These are phyloP conservation scores for Pangasius larnaudii DNA, from an alignment of 2,797 vertebrate genomes.

Conservation along the genomic window DNA sequence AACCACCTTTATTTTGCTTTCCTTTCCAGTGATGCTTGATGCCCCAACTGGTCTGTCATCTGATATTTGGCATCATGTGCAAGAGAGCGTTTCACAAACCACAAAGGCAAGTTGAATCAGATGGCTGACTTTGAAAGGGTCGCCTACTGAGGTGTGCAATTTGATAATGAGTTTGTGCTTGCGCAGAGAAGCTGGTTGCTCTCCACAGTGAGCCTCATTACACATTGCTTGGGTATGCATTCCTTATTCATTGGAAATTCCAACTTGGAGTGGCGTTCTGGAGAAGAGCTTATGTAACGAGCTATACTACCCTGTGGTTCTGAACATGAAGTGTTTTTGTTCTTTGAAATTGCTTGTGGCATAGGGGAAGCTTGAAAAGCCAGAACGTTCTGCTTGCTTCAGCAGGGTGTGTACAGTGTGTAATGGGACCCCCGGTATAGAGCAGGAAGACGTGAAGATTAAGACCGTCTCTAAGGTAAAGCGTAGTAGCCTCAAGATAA, in stretches of 20 bases:
- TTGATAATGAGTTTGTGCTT: conserved; percentile 21
- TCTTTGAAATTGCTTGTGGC: neutral
- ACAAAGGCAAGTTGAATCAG: conserved; percentile 72
- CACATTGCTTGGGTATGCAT: neutral
- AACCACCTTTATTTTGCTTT: neutral
- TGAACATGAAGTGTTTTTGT: conserved; percentile 21
- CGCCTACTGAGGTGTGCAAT: neutral
- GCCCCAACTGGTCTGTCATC: conserved; percentile 82
- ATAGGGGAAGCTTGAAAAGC: neutral
- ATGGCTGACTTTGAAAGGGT: neutral
- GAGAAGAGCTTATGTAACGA: neutral
- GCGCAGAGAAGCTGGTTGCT: neutral
- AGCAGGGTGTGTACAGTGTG: neutral
- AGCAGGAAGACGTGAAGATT: conserved; percentile 21
- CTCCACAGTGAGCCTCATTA: neutral
- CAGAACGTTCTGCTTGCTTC: neutral
- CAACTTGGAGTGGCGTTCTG: neutral
- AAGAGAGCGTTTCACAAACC: conserved; percentile 74
- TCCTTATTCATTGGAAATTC: neutral
- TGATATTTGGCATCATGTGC: conserved; percentile 79
- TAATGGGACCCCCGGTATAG: neutral
- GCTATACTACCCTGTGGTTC: neutral
- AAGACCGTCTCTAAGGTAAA: neutral
- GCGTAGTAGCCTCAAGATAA: conserved; percentile 15
- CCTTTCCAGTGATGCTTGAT: conserved; percentile 76